These are phyloP conservation scores for Chloroclystis v-ata DNA, from an alignment of 2,888 invertebrate genomes.

Conservation along the genomic window DNA sequence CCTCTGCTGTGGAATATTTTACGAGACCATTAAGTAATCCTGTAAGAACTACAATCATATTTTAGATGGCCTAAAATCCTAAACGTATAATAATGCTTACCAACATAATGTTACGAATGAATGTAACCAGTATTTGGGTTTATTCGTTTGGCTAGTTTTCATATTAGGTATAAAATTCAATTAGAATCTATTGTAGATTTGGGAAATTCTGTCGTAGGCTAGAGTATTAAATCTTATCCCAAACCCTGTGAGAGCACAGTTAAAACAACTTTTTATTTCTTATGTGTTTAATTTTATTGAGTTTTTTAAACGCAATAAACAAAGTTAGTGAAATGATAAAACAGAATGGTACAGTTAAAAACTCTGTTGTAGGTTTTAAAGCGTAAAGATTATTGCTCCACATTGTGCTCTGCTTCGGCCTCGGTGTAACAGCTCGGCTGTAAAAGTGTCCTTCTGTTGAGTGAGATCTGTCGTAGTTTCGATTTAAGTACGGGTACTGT, in stretches of 20 bases:
- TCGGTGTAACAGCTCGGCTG: constrained; percentile 3
- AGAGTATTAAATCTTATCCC: constrained; percentile 19
- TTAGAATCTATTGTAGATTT: too few relatives aligned
- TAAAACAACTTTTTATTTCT: constrained; percentile 21
- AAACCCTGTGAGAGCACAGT: constrained; percentile 19
- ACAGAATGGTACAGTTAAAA: constrained; percentile 15
- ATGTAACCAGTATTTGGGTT: too few relatives aligned
- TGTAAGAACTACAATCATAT: too few relatives aligned
- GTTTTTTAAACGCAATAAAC: constrained; percentile 27
- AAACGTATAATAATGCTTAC: too few relatives aligned
- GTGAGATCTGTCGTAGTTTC: background rate
- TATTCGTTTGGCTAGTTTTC: too few relatives aligned
- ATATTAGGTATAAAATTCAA: too few relatives aligned
- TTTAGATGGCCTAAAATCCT: too few relatives aligned
- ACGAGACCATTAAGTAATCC: too few relatives aligned
- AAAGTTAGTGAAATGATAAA: constrained; percentile 26
- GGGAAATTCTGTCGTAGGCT: background rate
- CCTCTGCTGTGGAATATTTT: too few relatives aligned
- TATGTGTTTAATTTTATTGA: constrained; percentile 23
- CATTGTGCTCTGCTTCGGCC: constrained; percentile 9
- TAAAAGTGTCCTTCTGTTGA: constrained; percentile 4
- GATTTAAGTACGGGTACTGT: background rate
- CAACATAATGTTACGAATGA: constrained; percentile 1
- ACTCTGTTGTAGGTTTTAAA: constrained; percentile 15
- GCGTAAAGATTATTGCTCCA: constrained; percentile 14